A percentile compares a stretch with the other conserved stretches of the same genome.
Evolutionary conservation across 2,113 vertebrate genomes (phyloP).

Genomic region (Chaetodon auriga): DNA sequence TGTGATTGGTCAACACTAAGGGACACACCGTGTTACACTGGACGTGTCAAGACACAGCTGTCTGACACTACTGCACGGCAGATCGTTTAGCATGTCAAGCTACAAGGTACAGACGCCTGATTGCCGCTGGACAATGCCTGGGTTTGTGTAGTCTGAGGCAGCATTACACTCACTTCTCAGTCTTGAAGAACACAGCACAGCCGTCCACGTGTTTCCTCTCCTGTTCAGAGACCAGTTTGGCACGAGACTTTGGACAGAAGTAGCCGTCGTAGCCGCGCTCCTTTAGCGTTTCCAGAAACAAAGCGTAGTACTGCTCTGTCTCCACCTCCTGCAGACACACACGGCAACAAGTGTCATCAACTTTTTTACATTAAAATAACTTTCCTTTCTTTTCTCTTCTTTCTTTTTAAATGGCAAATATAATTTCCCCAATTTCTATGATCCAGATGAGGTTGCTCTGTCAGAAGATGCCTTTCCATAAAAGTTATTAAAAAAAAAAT

Average conservation of each 20-base stretch:
- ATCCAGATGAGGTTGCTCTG: not conserved
- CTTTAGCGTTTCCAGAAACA: slow-evolving; percentile 96
- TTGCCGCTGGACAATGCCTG: too few relatives aligned
- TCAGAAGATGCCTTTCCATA: not conserved
- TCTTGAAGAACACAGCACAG: slow-evolving; percentile 99
- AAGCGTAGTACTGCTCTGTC: slow-evolving; percentile 98
- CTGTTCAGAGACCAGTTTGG: slow-evolving; percentile 98
- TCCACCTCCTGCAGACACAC: slow-evolving; percentile 92
- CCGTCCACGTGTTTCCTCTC: slow-evolving; percentile 98
- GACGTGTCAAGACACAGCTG: too few relatives aligned
- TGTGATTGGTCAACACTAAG: too few relatives aligned
- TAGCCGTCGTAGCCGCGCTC: slow-evolving; percentile 96
- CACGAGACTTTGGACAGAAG: slow-evolving; percentile 99
- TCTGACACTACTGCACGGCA: too few relatives aligned
- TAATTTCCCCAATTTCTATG: too few relatives aligned
- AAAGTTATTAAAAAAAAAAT: not conserved
- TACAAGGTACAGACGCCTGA: too few relatives aligned
- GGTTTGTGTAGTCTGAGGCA: too few relatives aligned
- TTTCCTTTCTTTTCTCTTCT: too few relatives aligned
- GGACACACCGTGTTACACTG: too few relatives aligned
- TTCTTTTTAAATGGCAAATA: not conserved
- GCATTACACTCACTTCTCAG: slow-evolving; percentile 89
- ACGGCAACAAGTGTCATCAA: not conserved
- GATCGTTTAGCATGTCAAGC: too few relatives aligned
- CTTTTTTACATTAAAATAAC: too few relatives aligned